Evolutionary conservation across 2,113 vertebrate genomes (phyloP).

Genomic region (Spizaetus ornatus): DNA sequence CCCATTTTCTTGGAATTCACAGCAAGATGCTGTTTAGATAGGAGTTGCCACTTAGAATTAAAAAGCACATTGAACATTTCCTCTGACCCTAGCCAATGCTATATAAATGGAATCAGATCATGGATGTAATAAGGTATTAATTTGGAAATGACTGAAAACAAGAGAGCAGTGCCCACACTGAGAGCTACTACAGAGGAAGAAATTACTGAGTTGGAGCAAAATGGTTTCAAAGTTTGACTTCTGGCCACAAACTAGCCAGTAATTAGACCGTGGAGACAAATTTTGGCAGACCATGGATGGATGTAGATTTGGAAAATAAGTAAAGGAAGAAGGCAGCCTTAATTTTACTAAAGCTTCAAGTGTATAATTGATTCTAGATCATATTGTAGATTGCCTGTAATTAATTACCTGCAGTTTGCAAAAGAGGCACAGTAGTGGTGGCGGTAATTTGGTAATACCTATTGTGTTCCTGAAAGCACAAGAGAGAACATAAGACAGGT

Average conservation of each 20-base stretch:
- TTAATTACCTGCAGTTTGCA: not conserved
- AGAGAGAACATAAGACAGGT: not conserved
- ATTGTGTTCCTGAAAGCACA: not conserved
- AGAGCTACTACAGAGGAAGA: not conserved
- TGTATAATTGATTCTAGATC: not conserved
- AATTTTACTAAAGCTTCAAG: not conserved
- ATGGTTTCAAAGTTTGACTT: not conserved
- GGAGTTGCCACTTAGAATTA: not conserved
- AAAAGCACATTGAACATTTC: not conserved
- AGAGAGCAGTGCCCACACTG: not conserved
- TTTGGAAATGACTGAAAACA: not conserved
- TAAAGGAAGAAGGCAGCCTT: not conserved
- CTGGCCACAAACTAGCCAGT: not conserved
- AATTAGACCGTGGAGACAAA: not conserved
- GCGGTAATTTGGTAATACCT: not conserved
- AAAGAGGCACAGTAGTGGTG: not conserved
- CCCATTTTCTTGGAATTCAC: not conserved
- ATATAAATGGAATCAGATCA: not conserved
- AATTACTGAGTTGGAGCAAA: not conserved
- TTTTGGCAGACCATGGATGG: not conserved
- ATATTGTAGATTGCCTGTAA: not conserved
- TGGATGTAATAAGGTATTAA: not conserved
- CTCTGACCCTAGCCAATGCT: not conserved
- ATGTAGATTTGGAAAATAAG: not conserved
- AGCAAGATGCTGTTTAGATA: not conserved